Percentiles rank a stretch among this genome's conserved stretches.
phyloP scores from a whole-genome alignment of 2,888 invertebrate species.

The Cephonodes hylas region DNA sequence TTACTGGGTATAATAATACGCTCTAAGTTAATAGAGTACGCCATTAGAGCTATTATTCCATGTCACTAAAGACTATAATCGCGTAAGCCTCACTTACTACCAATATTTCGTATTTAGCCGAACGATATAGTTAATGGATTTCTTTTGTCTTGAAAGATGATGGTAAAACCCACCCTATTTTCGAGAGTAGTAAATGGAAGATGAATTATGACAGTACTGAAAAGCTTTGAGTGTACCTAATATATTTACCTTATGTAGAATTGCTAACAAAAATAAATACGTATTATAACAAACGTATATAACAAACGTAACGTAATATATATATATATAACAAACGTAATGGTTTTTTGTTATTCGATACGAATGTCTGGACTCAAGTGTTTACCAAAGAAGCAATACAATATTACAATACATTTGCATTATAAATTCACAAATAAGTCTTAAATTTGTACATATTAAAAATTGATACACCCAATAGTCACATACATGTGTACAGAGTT shows the following conservation, averaged over 20 bases:
- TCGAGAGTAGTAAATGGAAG: background rate
- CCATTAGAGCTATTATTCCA: background rate
- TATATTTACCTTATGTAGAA: background rate
- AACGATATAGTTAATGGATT: background rate
- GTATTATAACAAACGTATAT: no score
- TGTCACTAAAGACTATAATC: conserved; percentile 4
- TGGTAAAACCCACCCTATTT: background rate
- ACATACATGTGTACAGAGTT: no score
- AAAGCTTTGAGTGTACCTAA: background rate
- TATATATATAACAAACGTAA: no score
- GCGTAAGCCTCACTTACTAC: background rate
- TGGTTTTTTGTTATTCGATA: no score
- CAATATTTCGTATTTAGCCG: conserved; percentile 4
- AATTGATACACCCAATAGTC: no score
- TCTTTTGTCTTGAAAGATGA: background rate
- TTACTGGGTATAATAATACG: conserved; percentile 11
- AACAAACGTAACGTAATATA: no score
- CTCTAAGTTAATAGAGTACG: conserved; percentile 11
- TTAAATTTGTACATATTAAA: no score
- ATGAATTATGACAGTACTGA: background rate
- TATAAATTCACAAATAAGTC: no score
- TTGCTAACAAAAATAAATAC: background rate
- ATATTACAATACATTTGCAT: no score
- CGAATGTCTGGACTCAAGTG: no score
- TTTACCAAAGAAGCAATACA: no score